A percentile compares a stretch with the other conserved stretches of the same genome.
Evolutionary conservation across 2,113 vertebrate genomes (phyloP).

Genomic region (Terrapene triunguis): DNA sequence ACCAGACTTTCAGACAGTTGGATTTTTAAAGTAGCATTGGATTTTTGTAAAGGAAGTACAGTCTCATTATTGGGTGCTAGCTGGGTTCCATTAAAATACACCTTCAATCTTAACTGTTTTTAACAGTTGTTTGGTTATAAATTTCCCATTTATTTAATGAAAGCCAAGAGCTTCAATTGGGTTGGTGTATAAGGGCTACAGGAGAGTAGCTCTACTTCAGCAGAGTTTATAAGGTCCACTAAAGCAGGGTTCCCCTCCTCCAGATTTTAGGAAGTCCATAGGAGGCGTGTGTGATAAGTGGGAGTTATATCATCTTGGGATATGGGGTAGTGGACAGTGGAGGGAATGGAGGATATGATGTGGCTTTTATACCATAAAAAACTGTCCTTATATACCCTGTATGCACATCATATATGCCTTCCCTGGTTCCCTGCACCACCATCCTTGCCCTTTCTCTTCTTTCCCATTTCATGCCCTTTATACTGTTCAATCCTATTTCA

Average conservation of each 20-base stretch:
- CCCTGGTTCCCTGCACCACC: too few species aligned
- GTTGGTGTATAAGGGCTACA: neutral
- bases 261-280: neutral
- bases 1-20: neutral
- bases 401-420: too few species aligned
- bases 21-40: neutral
- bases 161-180: neutral
- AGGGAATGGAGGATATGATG: neutral
- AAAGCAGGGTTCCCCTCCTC: neutral
- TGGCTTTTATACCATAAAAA: neutral
- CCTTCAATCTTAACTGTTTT: neutral
- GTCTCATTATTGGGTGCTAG: neutral
- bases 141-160: neutral
- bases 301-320: neutral
- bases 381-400: neutral
- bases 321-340: neutral
- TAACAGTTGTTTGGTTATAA: neutral
- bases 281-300: neutral
- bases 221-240: neutral
- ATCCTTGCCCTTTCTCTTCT: neutral
- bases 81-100: neutral
- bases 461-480: neutral
- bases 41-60: neutral
- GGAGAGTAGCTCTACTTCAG: neutral
- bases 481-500: neutral